Percentiles rank a stretch among this genome's conserved stretches.
phyloP scores from a whole-genome alignment of 2,113 vertebrate genomes.

The Coptodon bakossiorum region DNA sequence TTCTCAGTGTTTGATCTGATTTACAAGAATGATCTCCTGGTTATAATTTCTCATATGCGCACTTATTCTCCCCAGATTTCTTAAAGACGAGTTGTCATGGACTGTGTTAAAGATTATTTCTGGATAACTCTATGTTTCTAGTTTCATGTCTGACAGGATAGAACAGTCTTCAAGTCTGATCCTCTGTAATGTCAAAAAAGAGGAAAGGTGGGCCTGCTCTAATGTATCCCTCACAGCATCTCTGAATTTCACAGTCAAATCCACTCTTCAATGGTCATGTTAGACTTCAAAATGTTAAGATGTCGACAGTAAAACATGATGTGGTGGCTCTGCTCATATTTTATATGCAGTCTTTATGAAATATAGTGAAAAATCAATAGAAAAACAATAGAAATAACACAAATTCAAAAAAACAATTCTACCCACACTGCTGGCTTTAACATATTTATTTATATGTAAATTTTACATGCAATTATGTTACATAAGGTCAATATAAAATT shows the following conservation, averaged over 20 bases:
- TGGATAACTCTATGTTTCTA: background rate
- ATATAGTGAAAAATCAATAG: background rate
- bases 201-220: background rate
- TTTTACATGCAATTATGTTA: background rate
- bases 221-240: background rate
- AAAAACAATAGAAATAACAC: background rate
- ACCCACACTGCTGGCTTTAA: background rate
- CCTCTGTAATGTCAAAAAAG: background rate
- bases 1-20: background rate
- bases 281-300: background rate
- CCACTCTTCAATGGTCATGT: background rate
- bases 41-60: background rate
- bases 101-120: background rate
- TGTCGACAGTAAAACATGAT: background rate
- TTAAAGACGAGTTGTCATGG: background rate
- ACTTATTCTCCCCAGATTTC: background rate
- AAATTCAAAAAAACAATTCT: background rate
- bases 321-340: background rate
- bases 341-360: background rate
- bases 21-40: background rate
- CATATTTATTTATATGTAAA: background rate
- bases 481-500: background rate
- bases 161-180: background rate
- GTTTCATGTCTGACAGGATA: background rate
- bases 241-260: background rate